Conservation (phyloP, 2,888 invertebrate genomes). For the Deilephila elpenor region DNA sequence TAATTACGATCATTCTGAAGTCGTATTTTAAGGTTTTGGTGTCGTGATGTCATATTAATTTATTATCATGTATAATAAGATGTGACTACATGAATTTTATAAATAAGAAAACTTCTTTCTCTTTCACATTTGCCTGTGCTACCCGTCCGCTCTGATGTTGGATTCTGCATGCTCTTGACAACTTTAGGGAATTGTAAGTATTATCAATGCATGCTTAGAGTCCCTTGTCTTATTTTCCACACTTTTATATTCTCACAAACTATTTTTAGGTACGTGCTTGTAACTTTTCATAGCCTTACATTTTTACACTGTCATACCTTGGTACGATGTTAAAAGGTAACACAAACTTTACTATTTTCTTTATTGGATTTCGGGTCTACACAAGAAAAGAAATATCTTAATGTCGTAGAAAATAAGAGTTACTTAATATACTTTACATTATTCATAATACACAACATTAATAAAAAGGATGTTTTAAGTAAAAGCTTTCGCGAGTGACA, state of each 20-base stretch:
- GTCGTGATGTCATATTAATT: neutral
- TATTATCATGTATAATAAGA: constrained; percentile 8
- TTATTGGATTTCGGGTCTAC: neutral
- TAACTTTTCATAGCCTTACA: constrained; percentile 10
- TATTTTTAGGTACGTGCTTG: constrained; percentile 17
- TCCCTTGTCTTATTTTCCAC: constrained; percentile 33
- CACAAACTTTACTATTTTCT: constrained; percentile 22
- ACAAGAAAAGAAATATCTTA: neutral
- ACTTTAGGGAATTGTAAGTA: constrained; percentile 83
- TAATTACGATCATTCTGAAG: neutral
- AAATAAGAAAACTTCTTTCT: constrained; percentile 47
- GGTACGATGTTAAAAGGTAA: constrained; percentile 18
- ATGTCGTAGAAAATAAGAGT: neutral
- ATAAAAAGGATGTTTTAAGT: neutral
- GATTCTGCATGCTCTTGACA: constrained; percentile 80
- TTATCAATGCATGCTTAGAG: constrained; percentile 58
- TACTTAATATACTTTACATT: constrained; percentile 1
- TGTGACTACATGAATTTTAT: neutral
- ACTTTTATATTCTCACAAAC: constrained; percentile 31
- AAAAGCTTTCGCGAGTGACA: neutral
- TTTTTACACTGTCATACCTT: constrained; percentile 5
- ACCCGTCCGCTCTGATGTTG: constrained; percentile 64
- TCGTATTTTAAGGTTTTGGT: neutral
- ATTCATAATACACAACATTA: neutral
- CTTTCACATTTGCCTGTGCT: constrained; percentile 73